Evolutionary conservation across 2,113 vertebrate species (phyloP).

Genomic region (Beaufortia kweichowensis): DNA sequence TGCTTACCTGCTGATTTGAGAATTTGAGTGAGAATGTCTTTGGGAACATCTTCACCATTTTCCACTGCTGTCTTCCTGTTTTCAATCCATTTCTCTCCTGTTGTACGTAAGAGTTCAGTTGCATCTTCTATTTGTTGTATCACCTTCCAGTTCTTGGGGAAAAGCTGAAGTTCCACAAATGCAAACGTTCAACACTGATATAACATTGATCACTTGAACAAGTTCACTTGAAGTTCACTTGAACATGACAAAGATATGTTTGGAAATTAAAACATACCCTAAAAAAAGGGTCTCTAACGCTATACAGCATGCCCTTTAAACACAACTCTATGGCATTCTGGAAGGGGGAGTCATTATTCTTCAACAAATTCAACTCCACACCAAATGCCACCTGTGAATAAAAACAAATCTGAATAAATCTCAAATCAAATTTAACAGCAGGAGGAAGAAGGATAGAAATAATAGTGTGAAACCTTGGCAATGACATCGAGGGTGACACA

Average conservation of each 20-base stretch:
- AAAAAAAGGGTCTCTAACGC: constrained; percentile 65
- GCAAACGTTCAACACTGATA: no score
- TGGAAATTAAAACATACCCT: constrained; percentile 63
- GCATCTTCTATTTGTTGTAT: constrained; percentile 75
- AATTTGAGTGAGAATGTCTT: constrained; percentile 90
- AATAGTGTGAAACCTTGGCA: constrained; percentile 64
- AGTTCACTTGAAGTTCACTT: no score
- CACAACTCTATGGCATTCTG: constrained; percentile 75
- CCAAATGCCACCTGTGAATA: constrained; percentile 83
- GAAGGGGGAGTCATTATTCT: constrained; percentile 66
- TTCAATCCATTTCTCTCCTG: constrained; percentile 82
- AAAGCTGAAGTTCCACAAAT: constrained; percentile 59
- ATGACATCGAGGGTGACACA: constrained; percentile 71
- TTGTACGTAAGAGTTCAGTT: constrained; percentile 75
- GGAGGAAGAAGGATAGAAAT: no score
- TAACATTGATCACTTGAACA: no score
- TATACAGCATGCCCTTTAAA: constrained; percentile 74
- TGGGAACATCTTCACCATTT: constrained; percentile 74
- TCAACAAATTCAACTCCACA: constrained; percentile 77
- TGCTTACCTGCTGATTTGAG: constrained; percentile 74
- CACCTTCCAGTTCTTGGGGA: constrained; percentile 76
- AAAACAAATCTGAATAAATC: no score
- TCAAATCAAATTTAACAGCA: neutral
- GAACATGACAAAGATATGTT: no score
- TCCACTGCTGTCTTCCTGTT: constrained; percentile 76